A percentile compares a stretch with the other conserved stretches of the same genome.
Conservation (phyloP, 2,888 invertebrate genomes). For the Thumatha senex region DNA sequence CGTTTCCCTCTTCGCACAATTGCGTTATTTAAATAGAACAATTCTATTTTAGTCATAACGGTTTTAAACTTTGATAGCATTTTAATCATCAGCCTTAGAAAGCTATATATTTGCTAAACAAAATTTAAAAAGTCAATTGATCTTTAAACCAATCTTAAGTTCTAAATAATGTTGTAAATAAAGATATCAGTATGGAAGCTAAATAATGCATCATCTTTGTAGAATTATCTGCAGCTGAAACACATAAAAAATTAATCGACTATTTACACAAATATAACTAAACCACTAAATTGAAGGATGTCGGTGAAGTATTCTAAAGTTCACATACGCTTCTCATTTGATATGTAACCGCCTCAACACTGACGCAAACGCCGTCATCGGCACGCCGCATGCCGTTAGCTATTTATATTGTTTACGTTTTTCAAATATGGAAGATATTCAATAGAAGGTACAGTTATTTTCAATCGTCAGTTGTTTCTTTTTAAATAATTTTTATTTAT, state of each 20-base stretch:
- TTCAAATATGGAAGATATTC: conserved; percentile 15
- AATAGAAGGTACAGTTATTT: not conserved
- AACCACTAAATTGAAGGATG: not conserved
- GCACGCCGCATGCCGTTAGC: not conserved
- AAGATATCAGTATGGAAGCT: not conserved
- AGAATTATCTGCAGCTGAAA: conserved; percentile 1
- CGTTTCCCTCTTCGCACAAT: too few relatives aligned
- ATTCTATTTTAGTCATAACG: too few relatives aligned
- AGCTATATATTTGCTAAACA: too few relatives aligned
- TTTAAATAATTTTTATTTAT: not conserved
- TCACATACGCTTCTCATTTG: conserved; percentile 16
- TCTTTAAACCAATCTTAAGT: not conserved
- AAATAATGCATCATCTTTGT: not conserved
- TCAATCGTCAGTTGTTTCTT: not conserved
- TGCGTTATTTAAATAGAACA: too few relatives aligned
- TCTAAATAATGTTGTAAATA: not conserved
- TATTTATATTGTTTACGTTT: conserved; percentile 30
- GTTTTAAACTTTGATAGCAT: too few relatives aligned
- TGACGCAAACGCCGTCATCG: conserved; percentile 18
- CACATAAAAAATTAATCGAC: not conserved
- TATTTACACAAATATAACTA: not conserved
- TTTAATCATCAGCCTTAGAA: too few relatives aligned
- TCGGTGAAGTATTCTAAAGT: not conserved
- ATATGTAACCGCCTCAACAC: conserved; percentile 9
- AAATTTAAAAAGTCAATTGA: too few relatives aligned